Evolutionary conservation across 2,113 vertebrate genomes (phyloP).

Genomic region (Chaetorhynchus papuensis): DNA sequence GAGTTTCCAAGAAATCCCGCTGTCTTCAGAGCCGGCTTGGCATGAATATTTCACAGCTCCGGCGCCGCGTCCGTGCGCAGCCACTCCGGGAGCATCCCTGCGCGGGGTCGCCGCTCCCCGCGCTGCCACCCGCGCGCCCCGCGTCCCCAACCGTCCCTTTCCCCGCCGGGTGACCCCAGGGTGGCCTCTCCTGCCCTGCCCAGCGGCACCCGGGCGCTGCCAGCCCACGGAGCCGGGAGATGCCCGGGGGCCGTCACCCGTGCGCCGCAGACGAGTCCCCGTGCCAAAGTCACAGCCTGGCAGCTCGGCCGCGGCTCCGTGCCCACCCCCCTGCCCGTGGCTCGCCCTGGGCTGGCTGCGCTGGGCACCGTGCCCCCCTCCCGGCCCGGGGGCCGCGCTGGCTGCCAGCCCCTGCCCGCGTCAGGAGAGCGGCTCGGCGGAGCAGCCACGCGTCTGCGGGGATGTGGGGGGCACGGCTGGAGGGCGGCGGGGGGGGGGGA

Average conservation of each 20-base stretch:
- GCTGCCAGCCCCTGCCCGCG: not conserved
- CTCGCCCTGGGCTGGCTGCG: not conserved
- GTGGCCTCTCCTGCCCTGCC: not conserved
- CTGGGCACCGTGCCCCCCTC: not conserved
- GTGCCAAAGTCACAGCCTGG: not conserved
- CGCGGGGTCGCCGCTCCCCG: accelerated
- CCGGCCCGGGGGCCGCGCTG: not conserved
- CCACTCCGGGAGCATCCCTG: accelerated
- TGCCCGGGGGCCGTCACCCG: not conserved
- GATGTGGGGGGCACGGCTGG: not conserved
- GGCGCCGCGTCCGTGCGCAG: accelerated
- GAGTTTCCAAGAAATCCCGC: constrained; percentile 35
- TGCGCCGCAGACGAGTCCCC: not conserved
- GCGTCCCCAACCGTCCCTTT: accelerated
- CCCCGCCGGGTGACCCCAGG: accelerated
- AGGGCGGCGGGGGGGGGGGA: not conserved
- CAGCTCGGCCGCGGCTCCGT: not conserved
- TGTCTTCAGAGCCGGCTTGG: not conserved
- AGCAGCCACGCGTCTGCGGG: not conserved
- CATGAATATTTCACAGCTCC: constrained; percentile 20
- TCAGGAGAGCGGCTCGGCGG: not conserved
- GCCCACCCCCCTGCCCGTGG: not conserved
- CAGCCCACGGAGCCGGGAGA: too few species aligned
- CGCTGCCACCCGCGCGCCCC: accelerated
- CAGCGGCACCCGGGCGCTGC: not conserved